Conservation (phyloP, 2,888 invertebrate genomes). For the Macropis europaea region DNA sequence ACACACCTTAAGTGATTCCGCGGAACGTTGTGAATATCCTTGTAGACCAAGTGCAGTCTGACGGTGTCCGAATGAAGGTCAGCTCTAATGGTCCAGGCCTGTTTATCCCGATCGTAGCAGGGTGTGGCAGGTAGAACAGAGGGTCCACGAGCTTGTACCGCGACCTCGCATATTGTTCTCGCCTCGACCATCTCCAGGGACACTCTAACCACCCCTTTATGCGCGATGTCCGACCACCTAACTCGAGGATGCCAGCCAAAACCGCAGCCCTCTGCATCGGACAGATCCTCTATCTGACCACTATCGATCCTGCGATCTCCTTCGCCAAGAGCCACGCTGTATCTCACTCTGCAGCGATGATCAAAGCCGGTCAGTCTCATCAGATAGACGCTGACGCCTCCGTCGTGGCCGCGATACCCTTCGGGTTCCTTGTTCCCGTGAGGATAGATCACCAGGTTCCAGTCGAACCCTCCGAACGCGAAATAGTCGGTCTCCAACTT, state of each 20-base stretch:
- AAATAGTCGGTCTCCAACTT: slow-evolving; percentile 86
- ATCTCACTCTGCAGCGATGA: slow-evolving; percentile 88
- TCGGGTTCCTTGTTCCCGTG: slow-evolving; percentile 82
- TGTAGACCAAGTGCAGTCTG: slow-evolving; percentile 87
- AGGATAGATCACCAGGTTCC: slow-evolving; percentile 86
- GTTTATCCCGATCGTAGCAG: slow-evolving; percentile 90
- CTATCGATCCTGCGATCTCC: slow-evolving; percentile 86
- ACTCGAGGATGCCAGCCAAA: slow-evolving; percentile 87
- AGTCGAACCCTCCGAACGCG: slow-evolving; percentile 90
- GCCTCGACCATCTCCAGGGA: slow-evolving; percentile 89
- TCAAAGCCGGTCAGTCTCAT: slow-evolving; percentile 90
- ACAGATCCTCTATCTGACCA: slow-evolving; percentile 86
- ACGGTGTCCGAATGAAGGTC: slow-evolving; percentile 89
- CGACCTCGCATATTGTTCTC: slow-evolving; percentile 84
- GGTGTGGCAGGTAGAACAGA: slow-evolving; percentile 82
- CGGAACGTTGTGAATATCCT: slow-evolving; percentile 89
- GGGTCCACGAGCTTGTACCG: slow-evolving; percentile 81
- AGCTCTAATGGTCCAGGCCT: slow-evolving; percentile 88
- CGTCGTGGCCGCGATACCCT: slow-evolving; percentile 75
- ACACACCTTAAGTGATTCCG: slow-evolving; percentile 85
- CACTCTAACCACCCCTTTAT: slow-evolving; percentile 84
- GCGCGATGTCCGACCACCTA: slow-evolving; percentile 82
- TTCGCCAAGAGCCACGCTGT: slow-evolving; percentile 86
- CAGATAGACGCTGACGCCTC: slow-evolving; percentile 82
- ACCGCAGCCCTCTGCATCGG: slow-evolving; percentile 86